phyloP scores from a whole-genome alignment of 2,113 vertebrate genomes.

The Antennarius striatus region DNA sequence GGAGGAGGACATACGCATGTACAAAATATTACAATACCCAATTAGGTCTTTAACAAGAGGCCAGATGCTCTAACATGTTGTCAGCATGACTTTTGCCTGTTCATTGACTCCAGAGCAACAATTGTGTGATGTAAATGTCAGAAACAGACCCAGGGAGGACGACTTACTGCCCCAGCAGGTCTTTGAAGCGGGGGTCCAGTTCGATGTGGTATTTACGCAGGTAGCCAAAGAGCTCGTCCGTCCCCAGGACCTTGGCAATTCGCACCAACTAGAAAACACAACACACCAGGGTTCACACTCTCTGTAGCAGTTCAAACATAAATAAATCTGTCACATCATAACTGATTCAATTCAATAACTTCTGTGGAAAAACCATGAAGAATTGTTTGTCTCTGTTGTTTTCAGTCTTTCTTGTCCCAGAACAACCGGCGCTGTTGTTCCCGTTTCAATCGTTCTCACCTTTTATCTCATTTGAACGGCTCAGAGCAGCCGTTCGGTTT shows the following conservation, averaged over 20 bases:
- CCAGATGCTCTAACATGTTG: too few relatives aligned
- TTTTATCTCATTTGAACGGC: too few relatives aligned
- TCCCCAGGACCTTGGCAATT: slow-evolving; percentile 97
- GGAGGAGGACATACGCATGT: too few relatives aligned
- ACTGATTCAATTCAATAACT: neutral
- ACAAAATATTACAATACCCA: too few relatives aligned
- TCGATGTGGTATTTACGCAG: slow-evolving; percentile 99
- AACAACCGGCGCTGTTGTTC: neutral
- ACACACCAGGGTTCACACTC: neutral
- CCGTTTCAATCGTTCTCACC: too few relatives aligned
- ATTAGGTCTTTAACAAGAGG: too few relatives aligned
- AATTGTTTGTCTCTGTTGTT: too few relatives aligned
- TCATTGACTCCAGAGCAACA: too few relatives aligned
- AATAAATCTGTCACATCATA: neutral
- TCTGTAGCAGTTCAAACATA: neutral
- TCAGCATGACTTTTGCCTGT: too few relatives aligned
- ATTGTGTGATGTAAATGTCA: neutral
- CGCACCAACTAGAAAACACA: slow-evolving; percentile 89
- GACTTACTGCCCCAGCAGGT: slow-evolving; percentile 98
- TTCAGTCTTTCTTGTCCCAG: neutral
- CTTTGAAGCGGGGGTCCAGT: slow-evolving; percentile 97
- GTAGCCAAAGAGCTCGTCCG: slow-evolving; percentile 96
- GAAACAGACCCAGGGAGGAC: neutral
- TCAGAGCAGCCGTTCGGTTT: too few relatives aligned
- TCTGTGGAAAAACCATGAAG: too few relatives aligned